Conservation (phyloP, 2,113 vertebrate genomes). For the Proteles cristata region DNA sequence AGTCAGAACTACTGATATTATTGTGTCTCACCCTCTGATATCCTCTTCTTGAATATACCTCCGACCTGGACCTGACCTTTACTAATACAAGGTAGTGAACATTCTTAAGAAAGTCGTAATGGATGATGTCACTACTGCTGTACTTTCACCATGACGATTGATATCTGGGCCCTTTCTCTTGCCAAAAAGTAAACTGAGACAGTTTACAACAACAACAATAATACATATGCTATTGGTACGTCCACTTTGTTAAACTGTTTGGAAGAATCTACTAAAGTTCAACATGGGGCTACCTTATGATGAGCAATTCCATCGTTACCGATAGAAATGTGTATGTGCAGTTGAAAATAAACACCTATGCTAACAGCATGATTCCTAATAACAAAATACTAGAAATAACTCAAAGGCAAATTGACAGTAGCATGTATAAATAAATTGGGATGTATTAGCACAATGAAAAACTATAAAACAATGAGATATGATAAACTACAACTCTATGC, state of each 20-base stretch:
- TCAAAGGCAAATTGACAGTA: neutral
- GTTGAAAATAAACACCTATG: neutral
- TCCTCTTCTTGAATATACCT: neutral
- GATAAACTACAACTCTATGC: neutral
- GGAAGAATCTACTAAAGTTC: neutral
- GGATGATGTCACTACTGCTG: neutral
- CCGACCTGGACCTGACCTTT: neutral
- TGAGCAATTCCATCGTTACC: neutral
- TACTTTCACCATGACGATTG: neutral
- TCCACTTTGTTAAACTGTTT: neutral
- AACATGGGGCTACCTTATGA: neutral
- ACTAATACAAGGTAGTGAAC: neutral
- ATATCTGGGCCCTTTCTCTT: neutral
- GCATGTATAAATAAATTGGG: neutral
- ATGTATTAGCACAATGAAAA: neutral
- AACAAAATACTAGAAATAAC: neutral
- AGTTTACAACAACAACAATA: neutral
- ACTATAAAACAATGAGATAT: neutral
- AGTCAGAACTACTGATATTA: neutral
- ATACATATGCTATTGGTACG: neutral
- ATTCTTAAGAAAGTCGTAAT: neutral
- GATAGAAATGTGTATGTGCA: neutral
- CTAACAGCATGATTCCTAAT: neutral
- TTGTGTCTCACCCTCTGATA: neutral
- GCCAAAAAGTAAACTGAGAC: neutral